These are phyloP conservation scores for Cherax destructor DNA, from an alignment of 1,140 invertebrate species.

Conservation along the genomic window DNA sequence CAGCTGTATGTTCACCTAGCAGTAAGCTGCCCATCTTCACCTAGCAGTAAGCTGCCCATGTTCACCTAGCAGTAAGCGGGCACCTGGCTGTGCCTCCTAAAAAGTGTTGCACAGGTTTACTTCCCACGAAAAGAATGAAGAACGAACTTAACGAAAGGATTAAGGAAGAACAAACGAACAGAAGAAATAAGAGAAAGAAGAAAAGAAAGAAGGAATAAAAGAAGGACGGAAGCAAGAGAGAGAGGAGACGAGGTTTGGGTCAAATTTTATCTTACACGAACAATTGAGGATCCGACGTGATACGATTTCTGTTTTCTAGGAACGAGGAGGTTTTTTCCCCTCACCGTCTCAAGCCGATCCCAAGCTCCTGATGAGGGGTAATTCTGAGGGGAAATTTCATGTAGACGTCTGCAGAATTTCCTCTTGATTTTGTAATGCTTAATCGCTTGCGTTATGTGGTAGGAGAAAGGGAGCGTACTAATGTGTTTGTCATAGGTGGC, in stretches of 20 bases:
- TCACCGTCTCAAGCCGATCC: neutral
- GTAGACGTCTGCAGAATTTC: constrained; percentile 4
- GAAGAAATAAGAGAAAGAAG: neutral
- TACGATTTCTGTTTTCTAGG: neutral
- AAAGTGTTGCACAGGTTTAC: too few relatives aligned
- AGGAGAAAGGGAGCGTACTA: neutral
- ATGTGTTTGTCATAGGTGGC: neutral
- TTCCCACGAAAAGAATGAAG: neutral
- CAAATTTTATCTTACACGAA: neutral
- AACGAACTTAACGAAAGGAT: neutral
- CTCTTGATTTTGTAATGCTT: neutral
- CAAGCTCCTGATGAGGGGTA: neutral
- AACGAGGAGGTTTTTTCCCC: neutral
- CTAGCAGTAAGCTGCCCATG: too few relatives aligned
- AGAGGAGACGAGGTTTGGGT: neutral
- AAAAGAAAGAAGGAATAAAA: too few relatives aligned
- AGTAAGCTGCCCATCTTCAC: too few relatives aligned
- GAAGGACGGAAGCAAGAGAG: neutral
- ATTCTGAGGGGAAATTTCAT: neutral
- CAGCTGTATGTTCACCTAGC: too few relatives aligned
- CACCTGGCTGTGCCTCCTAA: too few relatives aligned
- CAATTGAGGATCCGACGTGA: neutral
- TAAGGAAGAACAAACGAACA: neutral
- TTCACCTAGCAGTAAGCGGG: too few relatives aligned
- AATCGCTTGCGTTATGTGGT: neutral